phyloP scores from a whole-genome alignment of 2,797 vertebrate genomes.

The Discoglossus pictus region DNA sequence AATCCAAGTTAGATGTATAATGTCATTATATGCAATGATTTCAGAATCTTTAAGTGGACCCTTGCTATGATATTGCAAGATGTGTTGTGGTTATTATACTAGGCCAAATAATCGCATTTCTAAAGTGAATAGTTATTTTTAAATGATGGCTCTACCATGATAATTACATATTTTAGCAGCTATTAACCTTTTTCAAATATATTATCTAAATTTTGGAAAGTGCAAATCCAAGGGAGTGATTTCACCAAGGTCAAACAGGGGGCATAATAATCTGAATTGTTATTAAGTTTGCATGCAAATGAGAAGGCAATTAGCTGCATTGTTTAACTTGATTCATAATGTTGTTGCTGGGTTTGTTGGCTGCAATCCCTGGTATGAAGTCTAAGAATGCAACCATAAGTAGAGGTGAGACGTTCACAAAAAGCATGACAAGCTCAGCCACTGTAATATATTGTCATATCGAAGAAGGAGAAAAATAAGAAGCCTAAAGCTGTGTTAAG shows the following conservation, averaged over 20 bases:
- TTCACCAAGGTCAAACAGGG: constrained; percentile 23
- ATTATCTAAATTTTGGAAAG: not conserved
- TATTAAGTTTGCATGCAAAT: constrained; percentile 29
- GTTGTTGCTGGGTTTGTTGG: constrained; percentile 59
- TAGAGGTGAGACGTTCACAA: constrained; percentile 7
- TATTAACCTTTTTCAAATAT: not conserved
- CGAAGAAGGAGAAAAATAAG: not conserved
- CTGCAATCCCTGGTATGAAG: constrained; percentile 52
- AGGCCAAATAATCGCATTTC: too few species aligned
- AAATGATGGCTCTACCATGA: too few species aligned
- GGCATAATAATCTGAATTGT: constrained; percentile 29
- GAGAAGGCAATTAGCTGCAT: constrained; percentile 29
- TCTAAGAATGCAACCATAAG: constrained; percentile 20
- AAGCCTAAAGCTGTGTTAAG: constrained; percentile 10
- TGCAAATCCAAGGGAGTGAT: constrained; percentile 5
- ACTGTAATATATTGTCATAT: constrained; percentile 5
- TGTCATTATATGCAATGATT: too few species aligned
- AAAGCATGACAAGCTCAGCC: not conserved
- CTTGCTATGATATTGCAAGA: too few species aligned
- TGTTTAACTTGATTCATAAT: constrained; percentile 55
- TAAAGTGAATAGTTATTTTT: too few species aligned
- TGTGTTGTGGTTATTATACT: too few species aligned
- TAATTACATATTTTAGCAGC: too few species aligned
- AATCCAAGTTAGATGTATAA: too few species aligned
- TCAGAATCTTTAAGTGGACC: too few species aligned